Base-by-base conservation (phyloP, 2,797 vertebrate species). In the Clarias laeviceps region DNA sequence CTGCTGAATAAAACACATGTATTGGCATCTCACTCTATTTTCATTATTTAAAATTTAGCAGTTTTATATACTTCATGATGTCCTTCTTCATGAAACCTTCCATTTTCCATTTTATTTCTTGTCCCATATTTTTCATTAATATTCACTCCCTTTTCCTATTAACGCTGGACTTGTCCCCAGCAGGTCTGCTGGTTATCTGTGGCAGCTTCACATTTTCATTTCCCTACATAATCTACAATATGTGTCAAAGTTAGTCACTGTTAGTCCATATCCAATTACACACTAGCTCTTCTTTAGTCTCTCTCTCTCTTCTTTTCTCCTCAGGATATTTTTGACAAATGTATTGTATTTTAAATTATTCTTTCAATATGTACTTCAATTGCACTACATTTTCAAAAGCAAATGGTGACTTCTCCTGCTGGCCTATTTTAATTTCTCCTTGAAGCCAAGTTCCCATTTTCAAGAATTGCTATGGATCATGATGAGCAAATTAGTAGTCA, bases 181-280 rank as follows among this genome's bases (percentile, higher is more conserved):
- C 73, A 65, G 62, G 61, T 61, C 40, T 45, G 72, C 72, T 50
- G 20, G 57, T 64, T 76, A 50, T 73, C 40, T 34, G 40, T 37
- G 73, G 20, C 61, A 78, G 29, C 7, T 59, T 84, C 64, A 64
- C 54, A 37, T 40, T 78, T 78, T 64, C 22, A 64, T 54, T 77
- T 77, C 24, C 40, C 27, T 68, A 65, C 61, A 45, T 64, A 45
- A 27, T 64, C 34, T 64, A 64, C 15, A 80, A 45, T 66, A 37
- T 37, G 32, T 27, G 73, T 78, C 82, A n/a, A 18, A 68, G 22
- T 77, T 66, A 37, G 45, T 24, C 27, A 18, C 37, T 66, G 61
- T 34, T n/a, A 64, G 1, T 27, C 12, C 57, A 62, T 34, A 79
- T n/a, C 24, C 32, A 64, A 62, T n/a, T 78, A 64, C 32, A 79